Percentiles rank a stretch among this genome's conserved stretches.
phyloP scores from a whole-genome alignment of 2,797 vertebrate genomes.

The Enteromius anoplus region DNA sequence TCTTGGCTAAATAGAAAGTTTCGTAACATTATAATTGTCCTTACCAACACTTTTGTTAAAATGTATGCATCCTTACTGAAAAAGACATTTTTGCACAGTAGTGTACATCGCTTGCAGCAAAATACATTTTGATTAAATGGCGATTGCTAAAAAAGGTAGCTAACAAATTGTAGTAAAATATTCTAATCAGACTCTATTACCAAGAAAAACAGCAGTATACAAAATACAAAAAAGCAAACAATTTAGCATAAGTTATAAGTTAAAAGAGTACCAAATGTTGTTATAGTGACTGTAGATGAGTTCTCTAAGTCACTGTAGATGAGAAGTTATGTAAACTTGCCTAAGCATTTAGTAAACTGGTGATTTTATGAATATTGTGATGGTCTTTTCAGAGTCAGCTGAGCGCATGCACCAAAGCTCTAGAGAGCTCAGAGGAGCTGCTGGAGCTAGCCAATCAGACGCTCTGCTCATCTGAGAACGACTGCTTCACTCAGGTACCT shows the following conservation, averaged over 20 bases:
- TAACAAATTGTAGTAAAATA: constrained; percentile 8
- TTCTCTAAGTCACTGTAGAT: background rate
- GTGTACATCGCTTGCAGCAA: background rate
- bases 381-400: constrained; percentile 84
- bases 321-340: background rate
- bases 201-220: background rate
- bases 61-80: background rate
- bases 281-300: background rate
- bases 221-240: background rate
- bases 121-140: background rate
- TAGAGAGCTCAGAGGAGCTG: constrained; percentile 96
- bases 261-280: background rate
- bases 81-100: background rate
- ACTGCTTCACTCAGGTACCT: constrained; percentile 86
- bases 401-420: constrained; percentile 87
- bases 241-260: background rate
- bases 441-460: constrained; percentile 93
- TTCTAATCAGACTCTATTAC: background rate
- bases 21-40: background rate
- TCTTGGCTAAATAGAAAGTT: background rate
- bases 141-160: background rate
- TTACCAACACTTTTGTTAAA: background rate
- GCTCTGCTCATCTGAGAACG: constrained; percentile 81
- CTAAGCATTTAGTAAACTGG: background rate
- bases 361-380: background rate